Evolutionary conservation across 2,113 vertebrate species (phyloP).

Genomic region (Apeltes quadracus): DNA sequence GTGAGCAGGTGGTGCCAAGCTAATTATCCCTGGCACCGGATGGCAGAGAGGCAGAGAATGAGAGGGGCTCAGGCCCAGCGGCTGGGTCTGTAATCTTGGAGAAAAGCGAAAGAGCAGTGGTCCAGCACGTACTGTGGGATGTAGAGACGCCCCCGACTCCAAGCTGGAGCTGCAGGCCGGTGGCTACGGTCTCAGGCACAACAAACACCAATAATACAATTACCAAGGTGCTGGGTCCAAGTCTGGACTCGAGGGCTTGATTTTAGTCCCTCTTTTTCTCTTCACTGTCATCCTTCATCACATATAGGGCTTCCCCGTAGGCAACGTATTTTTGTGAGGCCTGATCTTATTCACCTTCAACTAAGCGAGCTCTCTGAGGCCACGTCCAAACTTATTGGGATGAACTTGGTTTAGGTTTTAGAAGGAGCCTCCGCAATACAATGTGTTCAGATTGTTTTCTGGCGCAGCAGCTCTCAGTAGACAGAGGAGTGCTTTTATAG

Average conservation of each 20-base stretch:
- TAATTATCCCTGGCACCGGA: conserved; percentile 55
- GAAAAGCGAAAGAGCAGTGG: conserved; percentile 29
- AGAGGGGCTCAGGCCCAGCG: conserved; percentile 18
- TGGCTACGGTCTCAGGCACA: background rate
- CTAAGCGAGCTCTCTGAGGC: conserved; percentile 21
- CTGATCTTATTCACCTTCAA: conserved; percentile 38
- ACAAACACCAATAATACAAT: conserved; percentile 37
- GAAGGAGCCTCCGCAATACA: background rate
- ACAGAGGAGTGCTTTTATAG: background rate
- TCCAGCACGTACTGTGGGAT: conserved; percentile 36
- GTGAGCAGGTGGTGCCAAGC: conserved; percentile 40
- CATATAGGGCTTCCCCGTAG: conserved; percentile 28
- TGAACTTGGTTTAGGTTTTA: background rate
- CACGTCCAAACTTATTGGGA: conserved; percentile 27
- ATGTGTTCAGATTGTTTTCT: background rate
- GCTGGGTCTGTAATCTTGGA: conserved; percentile 32
- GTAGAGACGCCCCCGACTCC: conserved; percentile 12
- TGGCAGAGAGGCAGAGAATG: conserved; percentile 23
- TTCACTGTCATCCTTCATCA: conserved; percentile 44
- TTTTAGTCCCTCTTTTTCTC: conserved; percentile 24
- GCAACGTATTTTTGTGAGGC: conserved; percentile 39
- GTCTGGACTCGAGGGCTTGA: conserved; percentile 48
- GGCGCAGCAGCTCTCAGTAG: background rate
- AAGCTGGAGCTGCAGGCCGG: conserved; percentile 7
- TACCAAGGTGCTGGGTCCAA: conserved; percentile 18